Evolutionary conservation across 2,797 vertebrate genomes (phyloP), one percentile per base, ranked within the genome.

Genomic region (Gadopsis marmoratus): DNA sequence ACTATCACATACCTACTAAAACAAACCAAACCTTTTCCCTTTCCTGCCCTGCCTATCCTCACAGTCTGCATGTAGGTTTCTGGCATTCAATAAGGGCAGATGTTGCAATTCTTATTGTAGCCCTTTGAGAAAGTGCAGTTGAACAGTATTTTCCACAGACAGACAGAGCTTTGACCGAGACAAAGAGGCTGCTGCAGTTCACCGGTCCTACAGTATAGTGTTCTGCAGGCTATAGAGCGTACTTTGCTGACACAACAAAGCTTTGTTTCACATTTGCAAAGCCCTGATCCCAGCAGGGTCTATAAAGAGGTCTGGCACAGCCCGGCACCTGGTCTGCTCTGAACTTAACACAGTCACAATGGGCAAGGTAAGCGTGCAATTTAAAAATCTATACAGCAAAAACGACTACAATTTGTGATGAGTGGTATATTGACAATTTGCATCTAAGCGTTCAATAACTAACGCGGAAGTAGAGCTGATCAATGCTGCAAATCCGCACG

Each of bases 341-440:
- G 80, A 92, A 86, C 85, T 79, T 68, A 84, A 83, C 90, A 90
- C 84, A 90, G 86, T 92, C 81, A 95, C 90, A 87, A 95, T 96
- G 95, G 88, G 86, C 89, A 96, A 96, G 95, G 95, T 95, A 95
- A 95, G 94, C 55, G 35, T 53, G 48, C 68, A 31, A 68, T 76
- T 88, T 79, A 13, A 76, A 75, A 63, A 76, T 79, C 31, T 80
- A 48, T 69, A 55, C 5, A 19, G 63, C 33, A 48, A 70, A 48
- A 73, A 31, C 19, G 58, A 64, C 7, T 71, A 0, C 9, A 56
- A 58, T 33, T 23, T 60, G 78, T 74, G 7, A 71, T 65, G n/a
- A 65, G 6, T 19, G 1, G 7, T 67, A 14, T 10, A 39, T 26
- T 2, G 21, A 54, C 70, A 1, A 14, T 47, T 63, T 63, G 45